A percentile compares a stretch with the other conserved stretches of the same genome.
These are phyloP conservation scores for Scleropages formosus DNA, from an alignment of 2,797 vertebrate genomes.

Conservation along the genomic window DNA sequence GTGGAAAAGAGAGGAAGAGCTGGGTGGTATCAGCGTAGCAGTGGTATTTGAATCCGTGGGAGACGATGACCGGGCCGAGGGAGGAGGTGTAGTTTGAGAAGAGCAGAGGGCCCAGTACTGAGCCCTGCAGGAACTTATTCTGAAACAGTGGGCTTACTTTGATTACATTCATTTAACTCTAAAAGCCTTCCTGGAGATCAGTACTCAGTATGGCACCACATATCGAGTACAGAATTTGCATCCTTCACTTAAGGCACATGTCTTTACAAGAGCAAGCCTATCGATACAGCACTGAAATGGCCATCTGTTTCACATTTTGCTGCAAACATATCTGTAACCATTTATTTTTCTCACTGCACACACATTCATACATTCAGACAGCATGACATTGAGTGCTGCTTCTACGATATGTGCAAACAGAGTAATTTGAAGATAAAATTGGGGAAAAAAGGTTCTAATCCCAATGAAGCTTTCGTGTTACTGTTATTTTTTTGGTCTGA, in stretches of 20 bases:
- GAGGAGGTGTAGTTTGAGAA: too few species aligned
- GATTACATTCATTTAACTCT: conserved; percentile 2
- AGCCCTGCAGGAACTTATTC: too few species aligned
- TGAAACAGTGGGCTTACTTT: conserved; percentile 4
- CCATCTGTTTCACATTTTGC: neutral
- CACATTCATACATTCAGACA: neutral
- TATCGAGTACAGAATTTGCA: too few species aligned
- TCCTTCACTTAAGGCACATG: neutral
- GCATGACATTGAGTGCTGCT: neutral
- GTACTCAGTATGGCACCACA: neutral
- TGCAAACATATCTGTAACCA: neutral
- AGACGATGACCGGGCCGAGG: too few species aligned
- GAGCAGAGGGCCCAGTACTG: too few species aligned
- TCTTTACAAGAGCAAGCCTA: neutral
- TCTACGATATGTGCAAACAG: neutral
- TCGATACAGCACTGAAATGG: neutral
- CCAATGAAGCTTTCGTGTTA: neutral
- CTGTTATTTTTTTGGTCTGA: conserved; percentile 7
- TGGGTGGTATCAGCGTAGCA: too few species aligned
- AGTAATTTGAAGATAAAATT: conserved; percentile 18
- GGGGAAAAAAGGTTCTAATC: conserved; percentile 10
- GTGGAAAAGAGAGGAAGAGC: too few species aligned
- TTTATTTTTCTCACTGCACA: conserved; percentile 2
- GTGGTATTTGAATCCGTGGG: too few species aligned
- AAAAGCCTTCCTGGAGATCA: neutral